These are phyloP conservation scores for Enteromius paludinosus DNA, from an alignment of 2,797 vertebrate genomes.

Conservation along the genomic window DNA sequence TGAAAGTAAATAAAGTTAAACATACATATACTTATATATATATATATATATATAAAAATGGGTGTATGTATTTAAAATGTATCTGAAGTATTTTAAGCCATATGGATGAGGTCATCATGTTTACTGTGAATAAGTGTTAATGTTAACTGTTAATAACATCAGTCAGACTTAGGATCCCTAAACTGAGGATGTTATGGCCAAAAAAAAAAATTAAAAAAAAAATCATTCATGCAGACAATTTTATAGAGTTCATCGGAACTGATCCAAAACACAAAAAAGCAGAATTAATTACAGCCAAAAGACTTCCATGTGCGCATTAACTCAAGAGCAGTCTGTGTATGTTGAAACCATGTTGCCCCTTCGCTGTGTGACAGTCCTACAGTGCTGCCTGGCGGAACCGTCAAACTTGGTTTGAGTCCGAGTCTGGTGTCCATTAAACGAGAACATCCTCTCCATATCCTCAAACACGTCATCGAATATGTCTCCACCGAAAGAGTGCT, in stretches of 20 bases:
- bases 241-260: not conserved
- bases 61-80: not conserved
- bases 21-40: too few species aligned
- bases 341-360: constrained; percentile 98
- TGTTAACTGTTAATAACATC: not conserved
- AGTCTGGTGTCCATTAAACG: constrained; percentile 69
- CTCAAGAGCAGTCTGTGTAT: constrained; percentile 79
- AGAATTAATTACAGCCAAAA: not conserved
- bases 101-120: not conserved
- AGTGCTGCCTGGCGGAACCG: constrained; percentile 86
- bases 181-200: not conserved
- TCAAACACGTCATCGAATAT: constrained; percentile 92
- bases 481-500: constrained; percentile 67
- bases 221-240: not conserved
- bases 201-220: too few species aligned
- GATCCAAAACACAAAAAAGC: constrained; percentile 15
- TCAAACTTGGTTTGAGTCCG: constrained; percentile 76
- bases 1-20: not conserved
- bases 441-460: constrained; percentile 90
- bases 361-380: constrained; percentile 92
- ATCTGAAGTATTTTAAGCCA: not conserved
- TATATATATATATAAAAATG: too few species aligned
- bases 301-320: not conserved
- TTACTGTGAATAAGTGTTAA: not conserved
- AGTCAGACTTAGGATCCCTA: not conserved